Base-by-base conservation (phyloP, 1,140 invertebrate species). In the Drosophila kepulauana region DNA sequence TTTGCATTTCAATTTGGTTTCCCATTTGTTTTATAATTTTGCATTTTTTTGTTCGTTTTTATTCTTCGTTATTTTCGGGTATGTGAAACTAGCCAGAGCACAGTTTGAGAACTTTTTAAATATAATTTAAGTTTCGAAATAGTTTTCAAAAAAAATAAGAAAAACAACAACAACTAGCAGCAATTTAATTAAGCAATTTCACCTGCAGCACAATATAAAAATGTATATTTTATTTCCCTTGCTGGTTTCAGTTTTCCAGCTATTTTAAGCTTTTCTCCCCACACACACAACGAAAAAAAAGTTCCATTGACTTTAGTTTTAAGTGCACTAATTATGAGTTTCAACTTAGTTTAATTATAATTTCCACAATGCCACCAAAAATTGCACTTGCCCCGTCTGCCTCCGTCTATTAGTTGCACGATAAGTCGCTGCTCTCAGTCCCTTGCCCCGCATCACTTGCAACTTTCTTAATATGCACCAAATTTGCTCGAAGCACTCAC, bases 311-410 rank as follows among this genome's bases (percentile, higher is more conserved):
- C 46, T 61, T 82, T 71, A 57, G 65, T 76, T 78, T 67, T 49
- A 72, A 79, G 48, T 79, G 78, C 81, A 84, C 81, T 71, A 75
- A 80, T 88, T 82, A 78, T 80, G 62, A 82, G 67, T 84, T 87
- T 79, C 62, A 38, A 57, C 54, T 57, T 57, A 54, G 25, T 64
- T 52, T 72, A 64, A 71, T 72, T 76, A 76, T 62, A 35, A 49
- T 61, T 72, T 62, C n/a, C 59, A 64, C 59, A 70, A 63, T 45
- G 58, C 30, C 45, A 49, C 6, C 41, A 28, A 43, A 57, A 25
- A 46, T 5, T 30, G 66, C 66, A 62, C 52, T n/a, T 15, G n/a
- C 45, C 41, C 28, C 49, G 20, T 13, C n/a, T 10, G 38, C 15
- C 38, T 25, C 33, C 11, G 10, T 30, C 59, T 38, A 33, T 28